phyloP scores from a whole-genome alignment of 1,140 invertebrate species.

The Platyscapa corneri region DNA sequence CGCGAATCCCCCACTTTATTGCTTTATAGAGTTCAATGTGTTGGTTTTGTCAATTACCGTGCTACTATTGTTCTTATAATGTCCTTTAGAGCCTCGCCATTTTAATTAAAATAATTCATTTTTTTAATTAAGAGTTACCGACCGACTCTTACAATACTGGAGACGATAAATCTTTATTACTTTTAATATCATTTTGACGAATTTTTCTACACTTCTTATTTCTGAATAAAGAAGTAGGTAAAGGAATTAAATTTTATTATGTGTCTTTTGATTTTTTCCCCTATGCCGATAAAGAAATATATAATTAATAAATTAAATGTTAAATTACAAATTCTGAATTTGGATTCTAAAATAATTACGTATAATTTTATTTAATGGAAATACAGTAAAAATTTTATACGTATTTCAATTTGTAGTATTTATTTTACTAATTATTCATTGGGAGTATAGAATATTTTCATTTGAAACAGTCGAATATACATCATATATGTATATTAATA shows the following conservation, averaged over 20 bases:
- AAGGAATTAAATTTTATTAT: slow-evolving; percentile 21
- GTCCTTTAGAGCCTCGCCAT: background rate
- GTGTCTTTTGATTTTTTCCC: background rate
- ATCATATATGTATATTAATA: too few species aligned
- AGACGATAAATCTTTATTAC: background rate
- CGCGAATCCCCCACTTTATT: slow-evolving; percentile 39
- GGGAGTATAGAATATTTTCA: too few species aligned
- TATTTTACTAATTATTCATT: too few species aligned
- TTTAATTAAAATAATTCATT: slow-evolving; percentile 40
- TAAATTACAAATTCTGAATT: too few species aligned
- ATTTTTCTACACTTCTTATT: slow-evolving; percentile 21
- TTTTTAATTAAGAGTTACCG: slow-evolving; percentile 37
- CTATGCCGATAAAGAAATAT: too few species aligned
- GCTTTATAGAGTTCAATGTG: slow-evolving; percentile 47
- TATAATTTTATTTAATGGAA: too few species aligned
- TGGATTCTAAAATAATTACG: too few species aligned
- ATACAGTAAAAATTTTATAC: too few species aligned
- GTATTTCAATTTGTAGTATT: too few species aligned
- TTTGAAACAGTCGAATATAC: too few species aligned
- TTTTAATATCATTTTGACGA: background rate
- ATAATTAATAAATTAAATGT: too few species aligned
- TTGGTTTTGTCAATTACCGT: slow-evolving; percentile 47
- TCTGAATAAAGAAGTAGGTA: background rate
- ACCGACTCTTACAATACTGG: background rate
- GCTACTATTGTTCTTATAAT: slow-evolving; percentile 31